Percentiles rank a stretch among this genome's conserved stretches.
phyloP scores from a whole-genome alignment of 2,888 invertebrate species.

The Silvanus unidentatus region DNA sequence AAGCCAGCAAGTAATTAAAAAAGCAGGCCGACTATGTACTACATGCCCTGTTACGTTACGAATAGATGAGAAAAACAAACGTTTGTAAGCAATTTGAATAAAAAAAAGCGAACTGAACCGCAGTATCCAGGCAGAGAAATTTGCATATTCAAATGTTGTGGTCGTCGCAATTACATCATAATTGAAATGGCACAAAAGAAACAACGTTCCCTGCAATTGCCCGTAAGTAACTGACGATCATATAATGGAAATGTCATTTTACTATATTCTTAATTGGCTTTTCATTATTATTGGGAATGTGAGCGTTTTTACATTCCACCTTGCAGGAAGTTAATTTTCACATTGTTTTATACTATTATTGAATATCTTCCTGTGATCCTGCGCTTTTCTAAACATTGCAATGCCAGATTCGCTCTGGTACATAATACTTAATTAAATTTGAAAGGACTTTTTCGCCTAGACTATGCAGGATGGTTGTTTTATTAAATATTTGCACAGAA shows the following conservation, averaged over 20 bases:
- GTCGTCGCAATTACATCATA: constrained; percentile 43
- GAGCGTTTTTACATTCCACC: too few species aligned
- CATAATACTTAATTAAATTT: too few species aligned
- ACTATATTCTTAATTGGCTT: constrained; percentile 9
- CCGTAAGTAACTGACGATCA: constrained; percentile 32
- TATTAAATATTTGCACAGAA: too few species aligned
- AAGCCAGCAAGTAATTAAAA: constrained; percentile 20
- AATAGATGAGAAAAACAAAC: constrained; percentile 36
- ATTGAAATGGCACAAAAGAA: constrained; percentile 43
- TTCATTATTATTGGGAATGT: too few species aligned
- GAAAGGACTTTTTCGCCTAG: too few species aligned
- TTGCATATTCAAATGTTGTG: constrained; percentile 45
- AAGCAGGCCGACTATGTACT: constrained; percentile 17
- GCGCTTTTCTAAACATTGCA: too few species aligned
- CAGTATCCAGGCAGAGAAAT: constrained; percentile 30
- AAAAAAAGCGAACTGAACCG: constrained; percentile 32
- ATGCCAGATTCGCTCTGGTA: too few species aligned
- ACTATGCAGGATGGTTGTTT: too few species aligned
- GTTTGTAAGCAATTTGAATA: constrained; percentile 38
- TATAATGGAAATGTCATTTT: constrained; percentile 28
- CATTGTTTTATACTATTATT: too few species aligned
- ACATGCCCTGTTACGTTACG: constrained; percentile 26
- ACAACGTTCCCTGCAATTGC: constrained; percentile 34
- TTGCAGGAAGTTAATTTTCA: too few species aligned
- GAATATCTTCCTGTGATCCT: too few species aligned